Base-by-base conservation (phyloP, 1,140 invertebrate genomes). In the Musca vetustissima region DNA sequence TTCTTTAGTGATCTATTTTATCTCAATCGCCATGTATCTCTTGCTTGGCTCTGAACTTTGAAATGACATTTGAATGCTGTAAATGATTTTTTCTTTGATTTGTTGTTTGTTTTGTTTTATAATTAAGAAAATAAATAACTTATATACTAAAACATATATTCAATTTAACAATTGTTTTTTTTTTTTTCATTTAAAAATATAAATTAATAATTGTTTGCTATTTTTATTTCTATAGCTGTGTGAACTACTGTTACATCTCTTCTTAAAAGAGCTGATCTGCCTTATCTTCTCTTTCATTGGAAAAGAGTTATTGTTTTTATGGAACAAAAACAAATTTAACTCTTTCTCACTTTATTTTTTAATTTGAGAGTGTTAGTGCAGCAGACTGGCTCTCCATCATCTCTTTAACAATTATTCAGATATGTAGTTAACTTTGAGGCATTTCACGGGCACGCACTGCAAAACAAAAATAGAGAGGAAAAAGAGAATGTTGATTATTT, bases 371-470 rank as follows among this genome's bases (percentile, higher is more conserved):
- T 19, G 65, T 66, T 43, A 9, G 48, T 13, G 65, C 6, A 9
- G 24, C 21, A 65, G 48, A 22, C 1, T 65, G 22, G 8, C 28
- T 28, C 28, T 28, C 28, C 8, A 28, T 28, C 8, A 15, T 14
- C 47, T 65, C 2, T 65, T 64, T 28, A 2, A 17, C 28, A 15
- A 48, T 49, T 49, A 22, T 65, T 48, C 14, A 25, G 22, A 25
- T 49, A 15, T 61, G n/a, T 68, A 67, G 73, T 74, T 80, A 80
- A 72, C 73, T 82, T 66, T 80, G 74, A 71, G 75, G 77, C 79
- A 84, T 86, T 75, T 83, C 80, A 69, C 85, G 84, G 70, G 86
- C 86, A 78, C 88, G 84, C 86, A 89, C 88, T 89, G 80, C 61
- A 88, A 87, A 13, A 55, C 17, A 66, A 14, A 64, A 11, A 69